Evolutionary conservation across 2,113 vertebrate genomes (phyloP).

Genomic region (Datnioides undecimradiatus): DNA sequence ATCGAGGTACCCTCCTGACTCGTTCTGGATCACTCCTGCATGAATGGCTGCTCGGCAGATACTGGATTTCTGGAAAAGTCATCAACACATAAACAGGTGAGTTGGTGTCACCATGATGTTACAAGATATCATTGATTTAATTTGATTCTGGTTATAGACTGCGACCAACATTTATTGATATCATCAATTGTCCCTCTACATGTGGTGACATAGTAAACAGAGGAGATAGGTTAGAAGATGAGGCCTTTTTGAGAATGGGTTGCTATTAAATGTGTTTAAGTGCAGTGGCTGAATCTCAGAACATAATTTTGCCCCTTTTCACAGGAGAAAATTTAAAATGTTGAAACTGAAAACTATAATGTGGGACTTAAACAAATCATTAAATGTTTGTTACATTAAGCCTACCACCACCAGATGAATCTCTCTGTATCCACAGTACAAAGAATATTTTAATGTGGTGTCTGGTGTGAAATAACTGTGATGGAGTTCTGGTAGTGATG

Average conservation of each 20-base stretch:
- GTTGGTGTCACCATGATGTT: not conserved
- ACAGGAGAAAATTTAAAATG: too few species aligned
- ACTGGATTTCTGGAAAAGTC: constrained; percentile 89
- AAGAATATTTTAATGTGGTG: too few species aligned
- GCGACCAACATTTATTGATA: too few species aligned
- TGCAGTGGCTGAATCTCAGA: not conserved
- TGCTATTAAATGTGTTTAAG: not conserved
- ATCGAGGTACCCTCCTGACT: constrained; percentile 93
- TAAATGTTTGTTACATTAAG: too few species aligned
- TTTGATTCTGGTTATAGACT: too few species aligned
- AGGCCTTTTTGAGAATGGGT: not conserved
- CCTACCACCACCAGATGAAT: too few species aligned
- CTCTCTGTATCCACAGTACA: too few species aligned
- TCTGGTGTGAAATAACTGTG: too few species aligned
- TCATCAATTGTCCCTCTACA: too few species aligned
- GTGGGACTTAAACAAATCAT: too few species aligned
- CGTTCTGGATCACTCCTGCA: constrained; percentile 91
- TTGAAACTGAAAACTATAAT: too few species aligned
- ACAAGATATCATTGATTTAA: not conserved
- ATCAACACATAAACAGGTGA: not conserved
- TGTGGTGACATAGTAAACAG: not conserved
- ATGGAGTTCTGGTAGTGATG: too few species aligned
- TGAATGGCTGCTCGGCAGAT: constrained; percentile 95
- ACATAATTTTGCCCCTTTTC: not conserved
- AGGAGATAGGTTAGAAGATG: not conserved